Base-by-base conservation (phyloP, 2,888 invertebrate species). In the Agrotis exclamationis region DNA sequence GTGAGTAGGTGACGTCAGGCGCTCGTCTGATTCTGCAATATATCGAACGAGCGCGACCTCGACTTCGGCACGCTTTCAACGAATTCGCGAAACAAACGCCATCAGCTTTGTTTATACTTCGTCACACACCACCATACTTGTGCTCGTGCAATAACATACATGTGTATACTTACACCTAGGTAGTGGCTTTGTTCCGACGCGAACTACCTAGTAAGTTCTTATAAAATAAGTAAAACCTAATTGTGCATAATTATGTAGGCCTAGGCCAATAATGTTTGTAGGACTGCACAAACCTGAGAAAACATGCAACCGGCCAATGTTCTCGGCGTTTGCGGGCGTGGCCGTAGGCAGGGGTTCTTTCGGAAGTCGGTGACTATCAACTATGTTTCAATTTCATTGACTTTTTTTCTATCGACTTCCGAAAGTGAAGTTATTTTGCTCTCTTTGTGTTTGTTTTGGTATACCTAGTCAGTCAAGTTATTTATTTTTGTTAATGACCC, bases 11-110 rank as follows among this genome's bases (percentile, higher is more conserved):
- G 79, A 76, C 79, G 81, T 18, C 54, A 11, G 58, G 65, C 63
- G 45, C 18, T 60, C 53, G 66, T 20, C 48, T 60, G 63, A 74
- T 44, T 50, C 33, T 54, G 64, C 51, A 48, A 39, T 74, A 39
- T 74, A 74, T 70, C 62, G 77, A 70, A 65, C 74, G 82, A 54
- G 65, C 54, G 47, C 59, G 65, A 63, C 70, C 79, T 74, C 67
- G 56, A 16, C 33, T 59, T 24, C 44, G 69, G 44, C 79, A 57
- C 74, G 64, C 45, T 45, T 53, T 65, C 22, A 45, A n/a, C 45
- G 20, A 62, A 51, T 64, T 58, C 22, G 47, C 24, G 47, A 50
- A 50, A 59, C 76, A 48, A 48, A 33, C n/a, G 50, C 7, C 18
- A 44, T 22, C 54, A 45, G 73, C 22, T 57, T 48, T 63, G 51